phyloP scores from a whole-genome alignment of 1,140 invertebrate species.

The Drosophila murphyi region DNA sequence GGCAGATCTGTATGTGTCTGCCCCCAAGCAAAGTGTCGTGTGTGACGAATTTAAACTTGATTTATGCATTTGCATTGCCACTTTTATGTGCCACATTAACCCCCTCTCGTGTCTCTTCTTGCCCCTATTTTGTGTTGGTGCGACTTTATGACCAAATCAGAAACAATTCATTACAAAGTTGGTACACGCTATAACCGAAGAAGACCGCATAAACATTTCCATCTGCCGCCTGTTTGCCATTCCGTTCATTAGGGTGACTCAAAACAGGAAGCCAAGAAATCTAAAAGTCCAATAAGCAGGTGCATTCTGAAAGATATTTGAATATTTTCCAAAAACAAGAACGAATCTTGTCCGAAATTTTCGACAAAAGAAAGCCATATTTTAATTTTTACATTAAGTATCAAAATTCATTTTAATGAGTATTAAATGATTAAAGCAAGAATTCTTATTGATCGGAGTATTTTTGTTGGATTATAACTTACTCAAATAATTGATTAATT shows the following conservation, averaged over 20 bases:
- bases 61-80: conserved; percentile 55
- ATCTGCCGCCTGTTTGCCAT: conserved; percentile 44
- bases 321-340: too few relatives aligned
- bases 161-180: conserved; percentile 54
- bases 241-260: conserved; percentile 1
- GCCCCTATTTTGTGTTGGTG: conserved; percentile 9
- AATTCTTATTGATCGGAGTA: too few relatives aligned
- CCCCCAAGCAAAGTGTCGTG: conserved; percentile 17
- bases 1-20: not conserved
- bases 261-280: not conserved
- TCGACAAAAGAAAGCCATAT: too few relatives aligned
- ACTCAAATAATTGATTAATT: too few relatives aligned
- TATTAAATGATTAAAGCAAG: too few relatives aligned
- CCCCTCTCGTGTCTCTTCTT: not conserved
- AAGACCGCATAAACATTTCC: conserved; percentile 21
- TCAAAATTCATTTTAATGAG: too few relatives aligned
- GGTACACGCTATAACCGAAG: not conserved
- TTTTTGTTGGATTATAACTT: too few relatives aligned
- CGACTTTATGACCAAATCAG: conserved; percentile 60
- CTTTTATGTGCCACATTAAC: conserved; percentile 21
- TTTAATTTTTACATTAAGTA: too few relatives aligned
- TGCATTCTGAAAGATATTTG: too few relatives aligned
- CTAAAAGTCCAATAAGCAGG: too few relatives aligned
- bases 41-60: conserved; percentile 73
- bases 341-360: too few relatives aligned